These are phyloP conservation scores for Entomobrya multifasciata DNA, from an alignment of 2,888 invertebrate genomes.

Conservation along the genomic window DNA sequence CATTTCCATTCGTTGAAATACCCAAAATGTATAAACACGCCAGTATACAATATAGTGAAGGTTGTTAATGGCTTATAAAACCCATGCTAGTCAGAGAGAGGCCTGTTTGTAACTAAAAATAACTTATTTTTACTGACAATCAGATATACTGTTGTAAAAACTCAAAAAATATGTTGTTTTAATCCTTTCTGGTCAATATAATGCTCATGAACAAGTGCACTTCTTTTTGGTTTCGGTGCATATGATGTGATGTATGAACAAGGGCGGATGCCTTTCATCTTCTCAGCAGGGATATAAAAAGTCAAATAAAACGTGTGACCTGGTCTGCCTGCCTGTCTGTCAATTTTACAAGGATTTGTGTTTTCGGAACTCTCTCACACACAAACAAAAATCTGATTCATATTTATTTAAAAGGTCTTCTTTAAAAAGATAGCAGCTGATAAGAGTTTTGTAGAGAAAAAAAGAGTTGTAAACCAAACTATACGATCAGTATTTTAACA, in stretches of 20 bases:
- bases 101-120: constrained; percentile 5
- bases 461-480: too few species aligned
- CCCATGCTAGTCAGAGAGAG: neutral
- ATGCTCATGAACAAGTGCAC: constrained; percentile 5
- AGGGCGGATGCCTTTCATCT: constrained; percentile 62
- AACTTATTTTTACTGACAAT: constrained; percentile 14
- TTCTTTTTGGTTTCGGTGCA: too few species aligned
- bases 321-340: constrained; percentile 49
- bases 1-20: neutral
- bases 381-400: constrained; percentile 30
- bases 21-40: neutral
- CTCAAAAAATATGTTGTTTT: constrained; percentile 17
- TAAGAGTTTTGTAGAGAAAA: too few species aligned
- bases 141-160: neutral
- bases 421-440: too few species aligned
- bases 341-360: constrained; percentile 41
- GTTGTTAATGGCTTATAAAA: too few species aligned
- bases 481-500: too few species aligned
- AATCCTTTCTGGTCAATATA: constrained; percentile 47
- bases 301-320: constrained; percentile 59
- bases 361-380: constrained; percentile 3
- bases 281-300: constrained; percentile 49
- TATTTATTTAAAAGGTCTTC: constrained; percentile 2
- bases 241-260: neutral
- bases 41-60: neutral